Evolutionary conservation across 2,888 invertebrate species (phyloP).

Genomic region (Aspidiotus destructor): DNA sequence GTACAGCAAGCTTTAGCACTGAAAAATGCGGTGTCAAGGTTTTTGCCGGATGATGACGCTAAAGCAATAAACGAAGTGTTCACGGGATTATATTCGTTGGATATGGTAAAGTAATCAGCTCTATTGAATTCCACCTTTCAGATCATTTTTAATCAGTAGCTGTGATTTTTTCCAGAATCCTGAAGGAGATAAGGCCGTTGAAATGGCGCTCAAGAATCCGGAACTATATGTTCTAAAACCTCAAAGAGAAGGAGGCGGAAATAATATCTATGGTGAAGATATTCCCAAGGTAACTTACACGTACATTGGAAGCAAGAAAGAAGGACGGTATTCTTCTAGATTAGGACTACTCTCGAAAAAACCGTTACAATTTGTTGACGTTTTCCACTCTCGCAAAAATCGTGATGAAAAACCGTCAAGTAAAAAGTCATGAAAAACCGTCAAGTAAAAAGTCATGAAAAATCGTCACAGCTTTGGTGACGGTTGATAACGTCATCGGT

Average conservation of each 20-base stretch:
- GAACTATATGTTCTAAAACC: constrained; percentile 87
- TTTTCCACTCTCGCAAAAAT: background rate
- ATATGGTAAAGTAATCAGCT: constrained; percentile 49
- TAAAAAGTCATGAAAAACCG: no score
- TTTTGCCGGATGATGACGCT: constrained; percentile 54
- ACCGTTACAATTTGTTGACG: no score
- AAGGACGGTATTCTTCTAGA: no score
- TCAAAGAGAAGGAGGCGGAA: constrained; percentile 96
- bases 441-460: no score
- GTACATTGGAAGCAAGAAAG: no score
- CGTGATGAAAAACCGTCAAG: no score
- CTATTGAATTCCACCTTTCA: no score
- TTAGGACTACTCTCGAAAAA: background rate
- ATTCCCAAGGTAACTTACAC: constrained; percentile 52
- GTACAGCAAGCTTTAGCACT: constrained; percentile 83
- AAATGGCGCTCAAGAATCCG: constrained; percentile 70
- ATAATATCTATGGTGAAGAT: constrained; percentile 49
- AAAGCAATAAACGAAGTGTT: constrained; percentile 67
- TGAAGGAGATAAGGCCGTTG: constrained; percentile 64
- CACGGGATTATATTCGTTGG: constrained; percentile 81
- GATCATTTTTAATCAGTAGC: no score
- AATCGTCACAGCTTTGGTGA: no score
- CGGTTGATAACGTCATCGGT: no score
- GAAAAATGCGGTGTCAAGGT: constrained; percentile 63
- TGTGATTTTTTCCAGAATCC: constrained; percentile 42